Base-by-base conservation (phyloP, 2,888 invertebrate species). In the Globia sparganii region DNA sequence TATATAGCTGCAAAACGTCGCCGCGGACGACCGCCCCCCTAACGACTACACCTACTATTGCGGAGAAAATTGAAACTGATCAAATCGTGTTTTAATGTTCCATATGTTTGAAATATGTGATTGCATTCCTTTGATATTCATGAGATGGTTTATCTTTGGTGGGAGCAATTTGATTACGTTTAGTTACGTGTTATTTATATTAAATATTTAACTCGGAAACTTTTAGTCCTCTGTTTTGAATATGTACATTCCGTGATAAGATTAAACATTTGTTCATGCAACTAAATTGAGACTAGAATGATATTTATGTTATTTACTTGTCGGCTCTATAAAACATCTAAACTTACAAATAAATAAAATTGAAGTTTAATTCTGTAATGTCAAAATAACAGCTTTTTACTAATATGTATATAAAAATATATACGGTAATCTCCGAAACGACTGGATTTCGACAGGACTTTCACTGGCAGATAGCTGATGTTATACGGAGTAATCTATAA, bases 11-110 rank as follows among this genome's bases (percentile, higher is more conserved):
- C n/a, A n/a, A n/a, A n/a, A n/a, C n/a, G n/a, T n/a, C n/a, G n/a
- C n/a, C n/a, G n/a, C n/a, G n/a, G n/a, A n/a, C n/a, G n/a, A n/a
- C n/a, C n/a, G n/a, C n/a, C n/a, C n/a, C n/a, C n/a, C n/a, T n/a
- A 77, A 78, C 75, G 75, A 78, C 74, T 31, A 58, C 77, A 49
- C 64, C 62, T 59, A 71, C 61, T 34, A 69, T 46, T 70, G 72
- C 53, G 65, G 25, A 78, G 66, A 64, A 85, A 84, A 84, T 84
- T 84, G 72, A 85, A 84, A 73, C 43, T 49, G 75, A 84, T 75
- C 75, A 64, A 73, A 84, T 80, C 68, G 65, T 61, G 61, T 72
- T 86, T 84, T 77, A 73, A 87, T 83, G 78, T 74, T n/a, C 37
- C 62, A 3, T 80, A 31, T 46, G 64, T 65, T 79, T 75, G 66